Conservation (phyloP, 2,797 vertebrate species). For the Eidolon dupreanum region DNA sequence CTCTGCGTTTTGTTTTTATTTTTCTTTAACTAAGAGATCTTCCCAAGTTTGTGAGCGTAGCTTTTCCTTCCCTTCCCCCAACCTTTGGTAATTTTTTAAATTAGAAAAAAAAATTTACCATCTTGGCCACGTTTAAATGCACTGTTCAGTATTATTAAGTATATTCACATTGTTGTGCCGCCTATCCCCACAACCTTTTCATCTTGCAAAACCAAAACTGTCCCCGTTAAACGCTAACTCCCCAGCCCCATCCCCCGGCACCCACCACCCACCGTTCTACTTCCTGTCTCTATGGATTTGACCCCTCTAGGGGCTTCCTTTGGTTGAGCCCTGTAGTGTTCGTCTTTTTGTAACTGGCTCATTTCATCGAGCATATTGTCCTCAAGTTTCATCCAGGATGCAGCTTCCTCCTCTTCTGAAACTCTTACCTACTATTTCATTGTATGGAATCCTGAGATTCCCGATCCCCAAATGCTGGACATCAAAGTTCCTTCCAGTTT, state of each 20-base stretch:
- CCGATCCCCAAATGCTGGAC: not conserved
- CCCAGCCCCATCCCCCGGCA: not conserved
- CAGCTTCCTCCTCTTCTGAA: not conserved
- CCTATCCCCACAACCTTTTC: not conserved
- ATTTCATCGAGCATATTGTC: not conserved
- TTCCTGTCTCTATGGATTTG: not conserved
- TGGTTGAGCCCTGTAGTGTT: not conserved
- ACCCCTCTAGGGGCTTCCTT: not conserved
- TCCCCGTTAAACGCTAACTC: not conserved
- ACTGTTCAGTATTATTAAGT: not conserved
- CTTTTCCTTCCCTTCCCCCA: not conserved
- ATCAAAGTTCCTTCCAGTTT: not conserved
- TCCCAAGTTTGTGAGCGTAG: not conserved
- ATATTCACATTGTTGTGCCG: not conserved
- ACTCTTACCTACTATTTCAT: not conserved
- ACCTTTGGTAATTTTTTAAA: not conserved
- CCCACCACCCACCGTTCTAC: not conserved
- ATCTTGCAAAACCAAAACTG: not conserved
- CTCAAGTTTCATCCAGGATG: not conserved
- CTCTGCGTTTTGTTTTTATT: not conserved
- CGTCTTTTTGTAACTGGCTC: not conserved
- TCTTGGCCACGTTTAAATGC: not conserved
- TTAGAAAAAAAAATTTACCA: not conserved
- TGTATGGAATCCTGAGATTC: not conserved
- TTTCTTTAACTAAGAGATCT: not conserved